Base-by-base conservation (phyloP, 2,797 vertebrate genomes). In the Sebastes reedi region DNA sequence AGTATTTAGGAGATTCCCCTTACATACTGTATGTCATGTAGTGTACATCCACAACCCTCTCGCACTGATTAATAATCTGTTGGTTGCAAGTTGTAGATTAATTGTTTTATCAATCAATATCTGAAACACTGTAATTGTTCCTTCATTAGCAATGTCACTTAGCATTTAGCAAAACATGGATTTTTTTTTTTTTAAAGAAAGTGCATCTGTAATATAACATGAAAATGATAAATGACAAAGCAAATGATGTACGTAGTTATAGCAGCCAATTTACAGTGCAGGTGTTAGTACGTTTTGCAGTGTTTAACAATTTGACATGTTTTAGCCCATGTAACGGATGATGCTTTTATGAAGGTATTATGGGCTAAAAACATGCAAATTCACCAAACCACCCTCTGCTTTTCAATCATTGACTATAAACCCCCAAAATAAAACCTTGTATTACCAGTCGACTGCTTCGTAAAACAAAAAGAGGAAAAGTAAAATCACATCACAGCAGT, bases 251-350 rank as follows among this genome's bases (percentile, higher is more conserved):
- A 16, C 72, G 69, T 55, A 60, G 52, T 30, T 71, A 58, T 32
- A 82, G 83, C 81, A 92, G 82, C 75, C 7, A 14, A 65, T 80
- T 82, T 85, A 78, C 82, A 81, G 84, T 76, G 79, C 73, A 75
- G 71, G 80, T 77, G 83, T 87, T 88, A 70, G 74, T 89, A 39
- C 8, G 16, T 70, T 72, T 60, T 68, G 74, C 72, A 77, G 83
- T 55, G 54, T 76, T 76, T 64, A 56, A 75, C 39, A 34, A 9
- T 24, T 32, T 64, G 2, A 75, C 58, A 61, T 11, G 67, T 66
- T 29, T 65, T 14, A 71, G 56, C 62, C 42, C 62, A 8, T 10
- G 12, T 30, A 14, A 24, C n/a, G 66, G 16, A 71, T 56, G 59
- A 60, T 24, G 13, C 2, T 32, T 36, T 29, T 22, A 25, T 22